Percentiles rank a stretch among this genome's conserved stretches.
phyloP scores from a whole-genome alignment of 2,888 invertebrate species.

The Bursaphelenchus okinawaensis region DNA sequence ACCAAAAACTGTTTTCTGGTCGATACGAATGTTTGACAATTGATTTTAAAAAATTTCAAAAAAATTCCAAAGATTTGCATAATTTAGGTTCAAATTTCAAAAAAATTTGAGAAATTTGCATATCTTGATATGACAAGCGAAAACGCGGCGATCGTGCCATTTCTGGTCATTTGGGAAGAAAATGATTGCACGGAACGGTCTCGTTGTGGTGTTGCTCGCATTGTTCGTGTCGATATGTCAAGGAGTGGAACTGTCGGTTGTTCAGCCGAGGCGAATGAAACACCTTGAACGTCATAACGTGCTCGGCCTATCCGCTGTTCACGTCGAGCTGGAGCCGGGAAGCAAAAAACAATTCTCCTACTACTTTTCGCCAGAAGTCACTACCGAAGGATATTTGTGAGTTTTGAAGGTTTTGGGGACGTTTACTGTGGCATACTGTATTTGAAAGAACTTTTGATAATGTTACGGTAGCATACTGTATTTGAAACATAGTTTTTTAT shows the following conservation, averaged over 20 bases:
- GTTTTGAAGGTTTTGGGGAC: not conserved
- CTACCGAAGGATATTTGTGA: not conserved
- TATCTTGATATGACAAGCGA: no score
- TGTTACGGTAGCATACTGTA: no score
- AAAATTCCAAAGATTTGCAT: not conserved
- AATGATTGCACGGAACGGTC: not conserved
- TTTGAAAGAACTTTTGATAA: no score
- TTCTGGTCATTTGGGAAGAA: not conserved
- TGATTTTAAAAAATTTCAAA: no score
- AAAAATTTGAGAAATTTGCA: no score
- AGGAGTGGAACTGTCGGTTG: not conserved
- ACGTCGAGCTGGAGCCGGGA: not conserved
- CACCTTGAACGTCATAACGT: not conserved
- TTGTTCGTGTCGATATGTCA: not conserved
- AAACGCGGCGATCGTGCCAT: no score
- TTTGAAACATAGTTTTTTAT: no score
- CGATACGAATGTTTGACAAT: no score
- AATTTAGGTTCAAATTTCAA: no score
- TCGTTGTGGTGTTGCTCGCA: not conserved
- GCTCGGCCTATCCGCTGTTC: not conserved
- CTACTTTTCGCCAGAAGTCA: not conserved
- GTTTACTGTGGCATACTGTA: no score
- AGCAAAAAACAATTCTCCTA: no score
- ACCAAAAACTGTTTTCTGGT: no score
- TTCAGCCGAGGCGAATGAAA: not conserved